Base-by-base conservation (phyloP, 2,888 invertebrate species). In the Chloroclysta siterata region DNA sequence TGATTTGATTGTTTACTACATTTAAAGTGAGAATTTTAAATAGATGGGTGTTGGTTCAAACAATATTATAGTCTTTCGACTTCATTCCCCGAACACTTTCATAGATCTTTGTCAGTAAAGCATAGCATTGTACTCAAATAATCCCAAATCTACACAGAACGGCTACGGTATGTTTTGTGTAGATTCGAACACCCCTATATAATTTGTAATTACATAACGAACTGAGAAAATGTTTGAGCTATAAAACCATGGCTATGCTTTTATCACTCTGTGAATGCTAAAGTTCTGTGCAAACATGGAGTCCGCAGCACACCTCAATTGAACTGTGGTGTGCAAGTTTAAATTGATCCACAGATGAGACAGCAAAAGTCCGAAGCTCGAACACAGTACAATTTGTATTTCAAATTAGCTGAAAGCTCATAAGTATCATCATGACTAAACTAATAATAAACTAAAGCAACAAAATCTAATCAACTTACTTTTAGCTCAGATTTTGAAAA, bases 331-430 rank as follows among this genome's bases (percentile, higher is more conserved):
- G 52, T 42, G 48, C 55, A 64, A 64, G 64, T 64, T 64, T 60
- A 64, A 64, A 64, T 64, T 60, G 60, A 53, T 64, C 56, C 36
- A 47, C 60, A 60, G 47, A 60, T 60, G 53, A 60, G 60, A 54
- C 42, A 7, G 52, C 36, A 39, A 39, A 42, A 41, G 42, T 50
- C 41, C 14, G 47, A 55, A 47, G 54, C 58, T 54, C 46, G 14
- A 28, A 29, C 39, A 29, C 56, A 36, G 53, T 36, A 15, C 46
- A 64, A 52, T 61, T 61, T 67, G 41, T 58, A 41, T 59, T 61
- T 60, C 15, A 56, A 57, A 52, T 46, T 54, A 62, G 53, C 52
- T 63, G 15, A 28, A 39, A 54, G 42, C 59, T 46, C 55, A 52
- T 36, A 52, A 36, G 54, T 52, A 41, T 52, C 42, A 57, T 57